Evolutionary conservation across 2,113 vertebrate species (phyloP).

Genomic region (Aphelocoma coerulescens): DNA sequence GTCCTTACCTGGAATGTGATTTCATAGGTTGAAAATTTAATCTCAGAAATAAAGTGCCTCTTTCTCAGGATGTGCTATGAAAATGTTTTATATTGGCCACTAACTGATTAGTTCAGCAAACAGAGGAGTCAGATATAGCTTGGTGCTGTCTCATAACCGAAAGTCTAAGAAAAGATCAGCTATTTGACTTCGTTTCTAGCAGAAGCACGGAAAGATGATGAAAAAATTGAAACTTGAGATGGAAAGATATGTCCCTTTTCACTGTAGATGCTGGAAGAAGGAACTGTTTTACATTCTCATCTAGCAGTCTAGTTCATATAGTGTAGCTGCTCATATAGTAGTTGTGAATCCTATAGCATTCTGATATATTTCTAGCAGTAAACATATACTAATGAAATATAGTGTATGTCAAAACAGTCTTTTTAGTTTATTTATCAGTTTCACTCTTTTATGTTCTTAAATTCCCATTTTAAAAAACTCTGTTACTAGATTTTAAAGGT

Average conservation of each 20-base stretch:
- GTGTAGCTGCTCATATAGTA: neutral
- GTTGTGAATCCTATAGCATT: neutral
- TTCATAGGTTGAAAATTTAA: neutral
- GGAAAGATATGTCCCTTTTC: neutral
- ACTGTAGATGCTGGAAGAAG: neutral
- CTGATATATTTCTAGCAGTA: neutral
- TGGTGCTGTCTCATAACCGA: neutral
- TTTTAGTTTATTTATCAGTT: neutral
- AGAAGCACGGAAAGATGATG: neutral
- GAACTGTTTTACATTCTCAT: neutral
- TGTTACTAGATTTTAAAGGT: neutral
- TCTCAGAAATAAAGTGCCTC: neutral
- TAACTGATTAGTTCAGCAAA: neutral
- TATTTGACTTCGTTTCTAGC: neutral
- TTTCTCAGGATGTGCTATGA: neutral
- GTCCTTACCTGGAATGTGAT: neutral
- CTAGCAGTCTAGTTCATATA: neutral
- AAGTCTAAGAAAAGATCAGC: neutral
- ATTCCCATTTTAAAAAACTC: neutral
- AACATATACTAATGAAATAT: neutral
- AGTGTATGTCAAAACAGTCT: neutral
- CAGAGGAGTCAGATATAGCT: neutral
- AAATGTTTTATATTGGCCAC: neutral
- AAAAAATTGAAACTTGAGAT: neutral
- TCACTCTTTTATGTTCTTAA: neutral